Conservation (phyloP, 1,140 invertebrate species). For the Frieseomelitta varia region DNA sequence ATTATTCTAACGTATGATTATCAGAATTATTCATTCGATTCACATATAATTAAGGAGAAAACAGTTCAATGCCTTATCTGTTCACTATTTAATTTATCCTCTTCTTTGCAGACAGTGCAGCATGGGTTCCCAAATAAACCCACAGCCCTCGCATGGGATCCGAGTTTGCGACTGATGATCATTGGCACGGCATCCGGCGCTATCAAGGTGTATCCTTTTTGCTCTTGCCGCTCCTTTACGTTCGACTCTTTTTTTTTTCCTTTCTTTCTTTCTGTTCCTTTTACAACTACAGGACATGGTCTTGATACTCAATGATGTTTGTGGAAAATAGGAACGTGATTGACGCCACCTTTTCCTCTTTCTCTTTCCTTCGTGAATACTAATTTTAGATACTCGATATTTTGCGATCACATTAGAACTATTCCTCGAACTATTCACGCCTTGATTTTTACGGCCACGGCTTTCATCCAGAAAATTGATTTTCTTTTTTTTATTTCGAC, state of each 20-base stretch:
- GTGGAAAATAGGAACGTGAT: neutral
- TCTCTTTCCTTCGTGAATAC: too few species aligned
- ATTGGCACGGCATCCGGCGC: conserved; percentile 95
- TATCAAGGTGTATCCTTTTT: conserved; percentile 92
- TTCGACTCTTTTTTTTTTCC: neutral
- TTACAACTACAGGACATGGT: conserved; percentile 5
- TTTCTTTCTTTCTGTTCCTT: neutral
- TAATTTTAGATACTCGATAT: conserved; percentile 1
- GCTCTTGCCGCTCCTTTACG: neutral
- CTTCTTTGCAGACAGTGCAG: conserved; percentile 90
- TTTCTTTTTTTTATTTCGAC: too few species aligned
- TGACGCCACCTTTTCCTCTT: too few species aligned
- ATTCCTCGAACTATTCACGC: conserved; percentile 16
- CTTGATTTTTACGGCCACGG: too few species aligned
- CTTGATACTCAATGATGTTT: too few species aligned
- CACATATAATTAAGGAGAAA: too few species aligned
- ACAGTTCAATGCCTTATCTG: too few species aligned
- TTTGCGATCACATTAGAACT: conserved; percentile 10
- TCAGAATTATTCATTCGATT: too few species aligned
- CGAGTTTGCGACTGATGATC: conserved; percentile 91
- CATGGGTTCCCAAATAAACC: conserved; percentile 98
- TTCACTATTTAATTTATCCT: neutral
- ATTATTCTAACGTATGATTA: too few species aligned
- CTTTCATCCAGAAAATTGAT: conserved; percentile 14
- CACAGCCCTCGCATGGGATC: conserved; percentile 96